Evolutionary conservation across 53 echinoderm and acorn worm genomes (phyloP).

Genomic region (Hippasteria phrygiana): DNA sequence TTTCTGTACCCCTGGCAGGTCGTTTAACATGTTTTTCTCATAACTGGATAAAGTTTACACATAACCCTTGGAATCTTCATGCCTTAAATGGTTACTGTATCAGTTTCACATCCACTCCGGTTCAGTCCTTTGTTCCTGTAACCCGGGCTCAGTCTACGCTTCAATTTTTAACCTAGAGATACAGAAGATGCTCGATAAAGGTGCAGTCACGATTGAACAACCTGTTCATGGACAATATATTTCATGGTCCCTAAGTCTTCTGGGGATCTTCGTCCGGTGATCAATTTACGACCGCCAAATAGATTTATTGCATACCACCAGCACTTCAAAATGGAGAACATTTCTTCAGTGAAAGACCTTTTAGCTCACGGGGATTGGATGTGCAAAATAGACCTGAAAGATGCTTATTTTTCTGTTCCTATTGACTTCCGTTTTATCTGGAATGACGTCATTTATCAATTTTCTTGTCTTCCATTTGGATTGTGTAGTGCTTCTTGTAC

Average conservation of each 20-base stretch:
- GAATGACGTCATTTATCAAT: background rate
- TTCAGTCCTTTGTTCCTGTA: background rate
- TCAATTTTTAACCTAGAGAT: no score
- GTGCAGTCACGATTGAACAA: background rate
- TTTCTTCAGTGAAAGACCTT: background rate
- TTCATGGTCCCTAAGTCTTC: background rate
- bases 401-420: constrained; percentile 21
- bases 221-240: constrained; percentile 12
- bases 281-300: background rate
- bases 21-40: no score
- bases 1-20: no score
- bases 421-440: background rate
- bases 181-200: background rate
- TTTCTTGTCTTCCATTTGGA: constrained; percentile 7
- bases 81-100: no score
- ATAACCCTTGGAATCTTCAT: no score
- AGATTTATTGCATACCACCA: background rate
- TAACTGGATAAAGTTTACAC: no score
- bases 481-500: background rate
- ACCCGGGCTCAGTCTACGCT: background rate
- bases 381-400: constrained; percentile 2
- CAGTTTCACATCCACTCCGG: no score
- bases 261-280: background rate
- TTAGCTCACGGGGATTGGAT: background rate
- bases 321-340: background rate